phyloP scores from a whole-genome alignment of 1,140 invertebrate genomes.

The Pollicipes pollicipes region DNA sequence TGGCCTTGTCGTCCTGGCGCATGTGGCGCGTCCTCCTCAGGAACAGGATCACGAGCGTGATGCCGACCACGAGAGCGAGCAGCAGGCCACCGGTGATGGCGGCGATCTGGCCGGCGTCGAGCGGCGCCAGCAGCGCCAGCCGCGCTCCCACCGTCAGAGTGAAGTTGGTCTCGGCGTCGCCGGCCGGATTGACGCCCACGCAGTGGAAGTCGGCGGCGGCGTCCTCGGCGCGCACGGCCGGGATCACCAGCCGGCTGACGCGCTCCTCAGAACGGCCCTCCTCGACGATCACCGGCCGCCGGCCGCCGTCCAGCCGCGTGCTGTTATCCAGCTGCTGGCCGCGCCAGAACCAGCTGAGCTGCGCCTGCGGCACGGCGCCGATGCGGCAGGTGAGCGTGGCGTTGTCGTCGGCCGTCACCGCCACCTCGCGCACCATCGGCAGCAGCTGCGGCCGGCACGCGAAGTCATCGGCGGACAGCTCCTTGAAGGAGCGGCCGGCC shows the following conservation, averaged over 20 bases:
- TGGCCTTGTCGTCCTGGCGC: not conserved
- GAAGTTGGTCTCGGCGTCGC: conserved; percentile 52
- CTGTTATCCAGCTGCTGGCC: conserved; percentile 61
- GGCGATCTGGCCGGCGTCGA: conserved; percentile 15
- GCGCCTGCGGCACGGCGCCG: conserved; percentile 54
- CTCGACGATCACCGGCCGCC: conserved; percentile 30
- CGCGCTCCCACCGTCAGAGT: conserved; percentile 33
- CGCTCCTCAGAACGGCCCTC: conserved; percentile 37
- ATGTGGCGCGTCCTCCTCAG: conserved; percentile 29
- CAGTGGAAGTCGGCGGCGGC: conserved; percentile 39
- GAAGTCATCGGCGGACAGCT: conserved; percentile 47
- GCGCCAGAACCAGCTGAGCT: conserved; percentile 70
- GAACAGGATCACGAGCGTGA: not conserved
- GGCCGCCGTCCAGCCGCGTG: conserved; percentile 42
- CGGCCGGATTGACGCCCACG: conserved; percentile 60
- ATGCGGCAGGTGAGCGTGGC: conserved; percentile 62
- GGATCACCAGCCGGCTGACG: conserved; percentile 58
- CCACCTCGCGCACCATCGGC: conserved; percentile 49
- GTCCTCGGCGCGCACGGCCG: conserved; percentile 69
- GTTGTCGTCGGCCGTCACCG: conserved; percentile 60
- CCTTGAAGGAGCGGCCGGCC: conserved; percentile 43
- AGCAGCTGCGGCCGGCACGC: conserved; percentile 62
- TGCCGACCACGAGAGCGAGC: not conserved
- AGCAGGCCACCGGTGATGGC: conserved; percentile 12
- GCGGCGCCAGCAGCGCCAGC: conserved; percentile 23